Conservation (phyloP, 2,797 vertebrate species). For the Acrocephalus scirpaceus region DNA sequence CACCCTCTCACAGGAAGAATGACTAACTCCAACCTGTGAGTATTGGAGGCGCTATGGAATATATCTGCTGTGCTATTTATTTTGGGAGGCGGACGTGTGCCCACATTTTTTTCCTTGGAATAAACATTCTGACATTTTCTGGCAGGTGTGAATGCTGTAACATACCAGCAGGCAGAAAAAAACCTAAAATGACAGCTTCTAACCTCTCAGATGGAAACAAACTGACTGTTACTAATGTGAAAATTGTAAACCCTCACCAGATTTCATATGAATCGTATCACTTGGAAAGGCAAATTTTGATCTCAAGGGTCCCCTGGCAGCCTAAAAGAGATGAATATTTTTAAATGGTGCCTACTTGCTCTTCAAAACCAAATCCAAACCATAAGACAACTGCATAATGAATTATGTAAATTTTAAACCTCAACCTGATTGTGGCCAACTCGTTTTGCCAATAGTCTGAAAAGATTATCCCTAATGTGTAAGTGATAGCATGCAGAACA, state of each 20-base stretch:
- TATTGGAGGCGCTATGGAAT: slow-evolving; percentile 14
- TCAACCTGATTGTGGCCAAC: slow-evolving; percentile 28
- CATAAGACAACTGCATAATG: slow-evolving; percentile 46
- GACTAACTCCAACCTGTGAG: slow-evolving; percentile 56
- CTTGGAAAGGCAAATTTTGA: slow-evolving; percentile 23
- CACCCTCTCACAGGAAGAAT: slow-evolving; percentile 62
- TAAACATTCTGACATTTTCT: slow-evolving; percentile 72
- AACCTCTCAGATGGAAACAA: slow-evolving; percentile 40
- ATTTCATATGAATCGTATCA: slow-evolving; percentile 22
- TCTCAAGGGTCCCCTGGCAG: background rate
- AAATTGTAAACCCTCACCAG: slow-evolving; percentile 19
- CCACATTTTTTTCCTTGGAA: slow-evolving; percentile 69
- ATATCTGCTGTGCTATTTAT: slow-evolving; percentile 53
- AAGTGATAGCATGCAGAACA: slow-evolving; percentile 58
- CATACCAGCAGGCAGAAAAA: slow-evolving; percentile 1
- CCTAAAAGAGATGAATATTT: background rate
- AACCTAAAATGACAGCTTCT: slow-evolving; percentile 20
- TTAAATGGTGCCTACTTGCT: slow-evolving; percentile 14
- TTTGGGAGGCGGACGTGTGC: slow-evolving; percentile 51
- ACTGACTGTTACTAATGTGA: slow-evolving; percentile 45
- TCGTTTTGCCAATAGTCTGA: slow-evolving; percentile 46
- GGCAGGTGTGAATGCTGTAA: slow-evolving; percentile 64
- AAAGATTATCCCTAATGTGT: slow-evolving; percentile 57
- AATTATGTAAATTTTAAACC: slow-evolving; percentile 64
- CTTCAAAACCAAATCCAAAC: slow-evolving; percentile 50